Evolutionary conservation across 92 coral and sea anemone genomes (phyloP), one percentile per base, ranked within the genome.

Genomic region (Galaxea fascicularis): DNA sequence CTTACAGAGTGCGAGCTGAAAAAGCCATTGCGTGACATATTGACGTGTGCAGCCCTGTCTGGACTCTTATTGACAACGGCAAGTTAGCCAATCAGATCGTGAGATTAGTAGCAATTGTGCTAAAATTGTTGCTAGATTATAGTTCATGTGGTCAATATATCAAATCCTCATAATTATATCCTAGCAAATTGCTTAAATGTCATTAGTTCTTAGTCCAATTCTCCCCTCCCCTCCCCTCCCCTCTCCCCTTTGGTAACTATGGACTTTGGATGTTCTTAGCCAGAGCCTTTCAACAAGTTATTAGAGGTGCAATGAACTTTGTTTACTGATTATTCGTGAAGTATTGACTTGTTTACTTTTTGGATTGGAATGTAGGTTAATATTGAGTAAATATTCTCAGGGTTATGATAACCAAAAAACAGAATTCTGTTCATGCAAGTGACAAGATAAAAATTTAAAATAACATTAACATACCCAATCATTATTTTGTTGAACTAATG

Each of bases 271-370:
- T 70, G 74, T 70, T 70, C 74, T 70, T 44, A 20, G n/a, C 29
- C 41, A 29, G 29, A 70, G 30, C 74, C 74, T 70, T 70, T 70
- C 74, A 70, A 70, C 28, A 8, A 70, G 54, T 70, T 70, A 70
- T 70, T 70, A 70, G 54, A 39, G 28, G 17, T 56, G 20, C 25
- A 56, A 60, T 20, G 74, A 17, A 70, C 20, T 20, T 70, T 70
- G 74, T 70, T 20, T 41, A 18, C 27, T 70, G 74, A 70, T 70
- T 41, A 45, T 70, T 70, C 56, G n/a, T 12, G 74, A 20, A 20
- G 51, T 70, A 44, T 39, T 70, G 74, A 41, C 17, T 70, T 44
- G 56, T 44, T 8, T 20, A 70, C 74, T 70, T 39, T 70, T 41
- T 70, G 27, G 31, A 8, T 70, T 70, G 29, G 28, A 44, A 22